phyloP scores from a whole-genome alignment of 2,797 vertebrate species.

The Darevskia nairensis region DNA sequence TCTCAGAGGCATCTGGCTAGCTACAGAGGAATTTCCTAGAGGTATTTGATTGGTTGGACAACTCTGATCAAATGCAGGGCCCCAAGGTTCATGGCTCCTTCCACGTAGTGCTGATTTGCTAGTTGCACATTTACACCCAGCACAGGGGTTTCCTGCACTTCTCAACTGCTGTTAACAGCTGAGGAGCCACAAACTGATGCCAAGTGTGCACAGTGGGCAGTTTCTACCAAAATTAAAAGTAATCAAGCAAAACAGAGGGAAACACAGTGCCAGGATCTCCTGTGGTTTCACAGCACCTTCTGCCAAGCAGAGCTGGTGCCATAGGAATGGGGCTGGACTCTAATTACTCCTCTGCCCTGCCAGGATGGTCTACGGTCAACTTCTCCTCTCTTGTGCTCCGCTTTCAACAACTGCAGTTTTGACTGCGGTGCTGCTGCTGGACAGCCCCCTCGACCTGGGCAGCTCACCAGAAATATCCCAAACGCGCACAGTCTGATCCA shows the following conservation, averaged over 20 bases:
- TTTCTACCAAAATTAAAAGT: background rate
- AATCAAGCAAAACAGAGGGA: background rate
- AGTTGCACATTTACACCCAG: background rate
- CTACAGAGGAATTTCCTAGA: background rate
- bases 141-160: background rate
- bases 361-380: rapidly evolving
- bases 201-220: background rate
- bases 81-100: background rate
- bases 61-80: background rate
- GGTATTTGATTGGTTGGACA: background rate
- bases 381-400: background rate
- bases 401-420: slow-evolving; percentile 68
- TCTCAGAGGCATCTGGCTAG: background rate
- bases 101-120: background rate
- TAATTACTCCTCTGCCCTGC: background rate
- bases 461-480: slow-evolving; percentile 99
- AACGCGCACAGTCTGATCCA: slow-evolving; percentile 98
- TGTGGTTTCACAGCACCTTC: background rate
- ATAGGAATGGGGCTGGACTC: background rate
- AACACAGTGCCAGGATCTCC: no score
- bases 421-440: slow-evolving; percentile 22
- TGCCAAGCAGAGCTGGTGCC: rapidly evolving
- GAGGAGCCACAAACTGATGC: no score
- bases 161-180: background rate
- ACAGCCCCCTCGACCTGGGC: slow-evolving; percentile 34